Evolutionary conservation across 2,797 vertebrate species (phyloP), one percentile per base, ranked within the genome.

Genomic region (Mus caroli): DNA sequence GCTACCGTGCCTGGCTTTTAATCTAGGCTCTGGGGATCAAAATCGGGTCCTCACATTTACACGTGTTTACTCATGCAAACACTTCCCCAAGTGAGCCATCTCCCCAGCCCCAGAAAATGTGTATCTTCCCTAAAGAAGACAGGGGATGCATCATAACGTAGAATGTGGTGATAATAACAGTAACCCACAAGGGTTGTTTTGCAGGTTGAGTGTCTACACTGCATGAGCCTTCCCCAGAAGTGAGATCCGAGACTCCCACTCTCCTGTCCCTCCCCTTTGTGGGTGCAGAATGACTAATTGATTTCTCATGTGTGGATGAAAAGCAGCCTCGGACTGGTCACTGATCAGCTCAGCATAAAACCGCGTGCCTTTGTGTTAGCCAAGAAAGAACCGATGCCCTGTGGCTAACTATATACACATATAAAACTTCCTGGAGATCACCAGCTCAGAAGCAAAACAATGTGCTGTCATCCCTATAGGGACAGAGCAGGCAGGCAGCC

Each of bases 311-410:
- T 43, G 62, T 50, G 82, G 78, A 93, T 80, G 71, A 83, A 86
- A 96, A 93, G 85, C 69, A n/a, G n/a, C 58, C 90, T 83, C 37
- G 20, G 71, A 84, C 88, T 75, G 76, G 56, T 75, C 92, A 95
- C 92, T 83, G 96, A 94, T 95, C 31, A 1, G 50, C 62, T 96
- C 46, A 52, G 62, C 52, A 34, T 83, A 95, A 96, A 73, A 89
- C 54, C 50, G 64, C 92, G 71, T 91, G 93, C 93, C 90, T 96
- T 76, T 93, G 91, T 88, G 13, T 85, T 26, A 87, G 88, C 90
- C 37, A 28, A 69, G 75, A 89, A 67, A 94, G 62, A 84, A 64
- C 15, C 60, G 22, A 86, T 75, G 22, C 26, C 69, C 14, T 7
- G 46, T 50, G 62, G 56, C 78, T 85, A 87, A 71, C 46, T 77